Base-by-base conservation (phyloP, 2,797 vertebrate species). In the Manis crassicaudata region DNA sequence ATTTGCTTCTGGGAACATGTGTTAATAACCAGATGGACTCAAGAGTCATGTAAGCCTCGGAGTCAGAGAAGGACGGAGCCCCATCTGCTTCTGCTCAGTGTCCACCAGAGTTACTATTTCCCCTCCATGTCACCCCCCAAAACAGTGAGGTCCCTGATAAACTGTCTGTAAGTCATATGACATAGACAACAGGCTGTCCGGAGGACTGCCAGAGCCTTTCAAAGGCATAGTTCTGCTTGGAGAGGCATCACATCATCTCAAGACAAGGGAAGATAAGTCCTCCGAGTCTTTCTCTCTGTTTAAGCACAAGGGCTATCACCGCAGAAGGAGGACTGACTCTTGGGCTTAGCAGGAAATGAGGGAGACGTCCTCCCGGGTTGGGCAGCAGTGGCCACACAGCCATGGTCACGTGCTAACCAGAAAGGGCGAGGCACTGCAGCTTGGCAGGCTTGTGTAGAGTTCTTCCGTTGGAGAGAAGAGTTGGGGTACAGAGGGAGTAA, bases 231-330 rank as follows among this genome's bases (percentile, higher is more conserved):
- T 82, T 91, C 35, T n/a, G 27, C 27, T 58, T 65, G 27, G 35
- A 83, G n/a, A 90, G 20, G 63, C 40, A n/a, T 52, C 13, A 1
- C 21, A 46, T 83, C 40, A 2, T 77, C 20, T 65, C 63, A 89
- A 73, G 43, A 87, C 18, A 50, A 92, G 81, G 89, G 52, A 88
- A 91, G 27, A 90, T 70, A 79, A 60, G 29, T 46, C 75, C 32
- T 82, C 11, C 65, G 56, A 67, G 18, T 75, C 46, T 68, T 89
- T 73, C 91, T 96, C 21, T 93, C 73, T 85, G 40, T 67, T 87
- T 58, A 23, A 95, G 43, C 35, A 84, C 27, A 25, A 50, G 18
- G 13, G 14, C 46, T 88, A 25, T 72, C 35, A 17, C 52, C 25
- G 5, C 18, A 76, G 35, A 73, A 50, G 5, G 17, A 90, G 27